These are phyloP conservation scores for Linurgus olivaceus DNA, from an alignment of 2,797 vertebrate species.

Conservation along the genomic window DNA sequence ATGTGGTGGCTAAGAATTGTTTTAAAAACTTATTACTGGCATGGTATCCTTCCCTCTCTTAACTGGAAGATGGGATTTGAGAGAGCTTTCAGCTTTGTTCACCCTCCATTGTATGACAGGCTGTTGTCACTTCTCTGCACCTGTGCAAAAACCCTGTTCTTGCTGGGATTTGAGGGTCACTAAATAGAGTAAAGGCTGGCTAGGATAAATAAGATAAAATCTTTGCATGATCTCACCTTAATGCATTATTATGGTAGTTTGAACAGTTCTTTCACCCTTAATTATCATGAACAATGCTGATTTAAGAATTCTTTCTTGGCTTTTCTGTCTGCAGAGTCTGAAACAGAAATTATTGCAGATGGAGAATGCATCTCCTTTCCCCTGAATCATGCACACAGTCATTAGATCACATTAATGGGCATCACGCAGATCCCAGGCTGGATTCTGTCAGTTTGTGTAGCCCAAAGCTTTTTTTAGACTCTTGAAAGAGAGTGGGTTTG, in stretches of 20 bases:
- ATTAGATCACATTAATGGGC: background rate
- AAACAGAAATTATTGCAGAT: background rate
- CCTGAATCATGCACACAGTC: background rate
- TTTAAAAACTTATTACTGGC: background rate
- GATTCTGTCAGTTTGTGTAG: background rate
- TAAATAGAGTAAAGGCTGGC: background rate
- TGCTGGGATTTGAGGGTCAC: background rate
- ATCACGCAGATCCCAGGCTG: background rate
- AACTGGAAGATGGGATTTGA: background rate
- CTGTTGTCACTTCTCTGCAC: background rate
- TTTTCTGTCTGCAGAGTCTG: background rate
- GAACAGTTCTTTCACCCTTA: background rate
- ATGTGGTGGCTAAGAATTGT: background rate
- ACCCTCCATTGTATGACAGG: background rate
- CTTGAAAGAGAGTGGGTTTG: background rate
- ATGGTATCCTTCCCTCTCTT: background rate
- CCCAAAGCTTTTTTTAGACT: background rate
- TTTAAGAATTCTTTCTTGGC: background rate
- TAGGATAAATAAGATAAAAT: background rate
- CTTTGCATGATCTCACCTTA: background rate
- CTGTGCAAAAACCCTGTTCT: background rate
- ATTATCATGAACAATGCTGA: background rate
- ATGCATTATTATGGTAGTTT: background rate
- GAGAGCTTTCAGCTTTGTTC: background rate
- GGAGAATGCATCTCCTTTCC: background rate